phyloP scores from a whole-genome alignment of 1,140 invertebrate genomes.

The Ostrea edulis region DNA sequence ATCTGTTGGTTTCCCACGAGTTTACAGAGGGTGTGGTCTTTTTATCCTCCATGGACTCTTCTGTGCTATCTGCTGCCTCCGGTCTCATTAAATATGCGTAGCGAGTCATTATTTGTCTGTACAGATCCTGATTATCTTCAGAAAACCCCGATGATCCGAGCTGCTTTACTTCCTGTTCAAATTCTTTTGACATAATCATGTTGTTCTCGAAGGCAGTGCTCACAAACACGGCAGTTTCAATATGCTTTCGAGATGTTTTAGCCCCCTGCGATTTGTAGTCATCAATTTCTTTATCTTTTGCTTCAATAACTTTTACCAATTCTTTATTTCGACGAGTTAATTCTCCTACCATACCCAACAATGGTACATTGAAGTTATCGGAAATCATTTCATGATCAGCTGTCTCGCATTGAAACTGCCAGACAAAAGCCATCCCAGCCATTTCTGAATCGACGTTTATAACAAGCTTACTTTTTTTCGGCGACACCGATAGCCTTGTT shows the following conservation, averaged over 20 bases:
- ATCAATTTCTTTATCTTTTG: slow-evolving; percentile 76
- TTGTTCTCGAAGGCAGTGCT: slow-evolving; percentile 66
- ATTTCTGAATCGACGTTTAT: slow-evolving; percentile 67
- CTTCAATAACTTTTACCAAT: slow-evolving; percentile 67
- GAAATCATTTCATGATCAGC: slow-evolving; percentile 66
- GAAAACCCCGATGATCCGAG: slow-evolving; percentile 62
- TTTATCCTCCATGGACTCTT: neutral
- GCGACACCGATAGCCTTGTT: slow-evolving; percentile 57
- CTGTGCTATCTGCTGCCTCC: slow-evolving; percentile 10
- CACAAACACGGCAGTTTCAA: slow-evolving; percentile 69
- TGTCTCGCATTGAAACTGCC: slow-evolving; percentile 65
- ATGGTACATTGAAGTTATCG: slow-evolving; percentile 70
- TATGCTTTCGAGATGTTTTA: slow-evolving; percentile 66
- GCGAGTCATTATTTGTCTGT: slow-evolving; percentile 69
- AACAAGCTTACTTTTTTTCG: slow-evolving; percentile 52
- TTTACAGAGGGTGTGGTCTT: slow-evolving; percentile 56
- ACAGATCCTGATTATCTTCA: slow-evolving; percentile 65
- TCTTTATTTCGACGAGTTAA: slow-evolving; percentile 69
- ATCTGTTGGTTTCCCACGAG: slow-evolving; percentile 66
- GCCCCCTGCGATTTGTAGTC: slow-evolving; percentile 75
- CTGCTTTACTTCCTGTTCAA: slow-evolving; percentile 67
- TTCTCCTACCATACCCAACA: slow-evolving; percentile 73
- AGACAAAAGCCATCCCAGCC: slow-evolving; percentile 73
- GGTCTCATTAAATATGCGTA: slow-evolving; percentile 65
- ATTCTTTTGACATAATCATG: slow-evolving; percentile 72